Percentiles rank a stretch among this genome's conserved stretches.
Evolutionary conservation across 2,797 vertebrate species (phyloP).

Genomic region (Argya squamiceps): DNA sequence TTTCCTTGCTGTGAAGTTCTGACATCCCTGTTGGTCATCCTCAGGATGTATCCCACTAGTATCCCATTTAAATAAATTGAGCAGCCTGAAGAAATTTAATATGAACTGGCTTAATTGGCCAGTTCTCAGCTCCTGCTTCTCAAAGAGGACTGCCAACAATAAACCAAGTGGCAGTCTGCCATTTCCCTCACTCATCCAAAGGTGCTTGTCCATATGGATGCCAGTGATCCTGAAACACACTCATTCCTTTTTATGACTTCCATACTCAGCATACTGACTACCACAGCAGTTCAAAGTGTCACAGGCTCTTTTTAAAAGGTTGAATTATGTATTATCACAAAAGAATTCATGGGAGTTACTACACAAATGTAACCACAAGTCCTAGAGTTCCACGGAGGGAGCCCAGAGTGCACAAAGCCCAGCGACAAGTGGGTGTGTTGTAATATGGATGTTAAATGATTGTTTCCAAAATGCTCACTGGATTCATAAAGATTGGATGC

Average conservation of each 20-base stretch:
- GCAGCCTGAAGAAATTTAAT: background rate
- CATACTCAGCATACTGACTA: background rate
- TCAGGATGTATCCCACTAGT: background rate
- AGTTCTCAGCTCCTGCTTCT: background rate
- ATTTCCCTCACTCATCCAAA: background rate
- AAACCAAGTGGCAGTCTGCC: background rate
- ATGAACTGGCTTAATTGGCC: background rate
- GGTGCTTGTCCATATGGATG: accelerated
- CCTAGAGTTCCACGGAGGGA: background rate
- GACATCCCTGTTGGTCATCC: background rate
- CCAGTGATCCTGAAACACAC: background rate
- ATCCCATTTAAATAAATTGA: background rate
- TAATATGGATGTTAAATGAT: background rate
- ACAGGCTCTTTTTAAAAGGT: background rate
- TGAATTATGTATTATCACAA: background rate
- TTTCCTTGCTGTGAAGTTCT: background rate
- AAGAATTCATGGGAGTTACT: background rate
- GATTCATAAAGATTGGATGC: background rate
- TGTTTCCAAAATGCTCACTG: background rate
- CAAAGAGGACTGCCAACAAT: background rate
- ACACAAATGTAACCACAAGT: background rate
- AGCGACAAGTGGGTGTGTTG: background rate
- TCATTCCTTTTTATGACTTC: background rate
- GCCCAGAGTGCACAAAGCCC: background rate
- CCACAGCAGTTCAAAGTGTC: background rate